Evolutionary conservation across 2,797 vertebrate species (phyloP), one percentile per base, ranked within the genome.

Genomic region (Anomalospiza imberbis): DNA sequence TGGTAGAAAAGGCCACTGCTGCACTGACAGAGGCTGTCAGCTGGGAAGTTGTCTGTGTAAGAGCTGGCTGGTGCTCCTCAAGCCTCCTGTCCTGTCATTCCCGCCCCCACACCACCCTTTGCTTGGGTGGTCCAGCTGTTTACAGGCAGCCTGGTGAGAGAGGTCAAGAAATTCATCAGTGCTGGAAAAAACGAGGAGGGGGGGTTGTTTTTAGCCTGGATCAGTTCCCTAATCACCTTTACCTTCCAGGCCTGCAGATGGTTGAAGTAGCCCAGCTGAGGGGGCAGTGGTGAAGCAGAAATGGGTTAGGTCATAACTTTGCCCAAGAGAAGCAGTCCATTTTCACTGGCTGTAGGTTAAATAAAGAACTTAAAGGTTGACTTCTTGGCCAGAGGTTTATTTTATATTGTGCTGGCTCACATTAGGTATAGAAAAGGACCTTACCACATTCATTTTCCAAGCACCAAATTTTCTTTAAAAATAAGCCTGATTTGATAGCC

Each of bases 71-170:
- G 28, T 83, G 88, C 62, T 88, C n/a, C 34, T 68, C 47, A 7
- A 54, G 6, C 58, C 85, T 89, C 78, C 81, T 68, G 87, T 53
- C 87, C 12, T 6, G 76, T 55, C 91, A 42, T 57, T 90, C 66
- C 83, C 13, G 0, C 94, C 80, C 80, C 89, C 94, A 55, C 48
- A 2, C 17, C 84, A 50, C 78, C 82, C 73, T 75, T 89, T 76
- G 70, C 95, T 78, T 95, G 95, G 95, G 96, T 94, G 95, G 93
- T 91, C 96, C 96, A 96, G 96, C 93, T 96, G 95, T 88, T 90
- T 90, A 15, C 94, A 95, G 94, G 76, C 93, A 94, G 79, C 83
- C 76, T 88, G 73, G 42, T 36, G 70, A 66, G 65, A 36, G 70
- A 91, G 82, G 88, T 86, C 79, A 72, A 60, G 66, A 93, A 68